Conservation (phyloP, 1,140 invertebrate genomes). For the Drosophila sturtevanti region DNA sequence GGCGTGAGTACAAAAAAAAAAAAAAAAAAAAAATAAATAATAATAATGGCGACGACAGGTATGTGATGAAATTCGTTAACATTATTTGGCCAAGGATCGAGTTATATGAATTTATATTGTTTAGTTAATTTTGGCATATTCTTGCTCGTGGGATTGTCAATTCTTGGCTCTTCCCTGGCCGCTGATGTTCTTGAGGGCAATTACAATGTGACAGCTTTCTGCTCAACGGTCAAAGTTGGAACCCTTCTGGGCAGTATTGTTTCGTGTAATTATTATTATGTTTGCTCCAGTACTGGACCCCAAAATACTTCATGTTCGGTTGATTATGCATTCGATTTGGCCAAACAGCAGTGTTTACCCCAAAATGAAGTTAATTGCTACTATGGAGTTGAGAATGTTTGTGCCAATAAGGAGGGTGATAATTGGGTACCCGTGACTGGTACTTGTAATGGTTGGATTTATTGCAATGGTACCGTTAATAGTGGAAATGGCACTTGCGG, state of each 20-base stretch:
- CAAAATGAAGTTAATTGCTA: conserved; percentile 35
- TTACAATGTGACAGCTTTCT: conserved; percentile 62
- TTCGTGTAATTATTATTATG: conserved; percentile 55
- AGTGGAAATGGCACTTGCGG: conserved; percentile 8
- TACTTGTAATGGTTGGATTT: conserved; percentile 36
- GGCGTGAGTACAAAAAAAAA: background rate
- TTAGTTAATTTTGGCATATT: conserved; percentile 47
- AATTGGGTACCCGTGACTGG: conserved; percentile 34
- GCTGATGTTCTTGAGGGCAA: conserved; percentile 44
- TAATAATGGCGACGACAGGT: conserved; percentile 56
- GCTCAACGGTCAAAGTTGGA: conserved; percentile 29
- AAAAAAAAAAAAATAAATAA: too few species aligned
- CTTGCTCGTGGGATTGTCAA: conserved; percentile 41
- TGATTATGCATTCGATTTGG: conserved; percentile 46
- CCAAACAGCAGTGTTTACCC: conserved; percentile 24
- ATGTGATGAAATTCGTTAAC: conserved; percentile 11
- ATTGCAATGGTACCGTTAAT: background rate
- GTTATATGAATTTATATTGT: background rate
- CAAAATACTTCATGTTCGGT: conserved; percentile 9
- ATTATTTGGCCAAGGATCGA: too few species aligned
- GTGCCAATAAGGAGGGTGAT: background rate
- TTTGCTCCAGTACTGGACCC: conserved; percentile 38
- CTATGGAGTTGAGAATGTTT: conserved; percentile 40
- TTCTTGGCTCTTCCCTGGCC: conserved; percentile 34
- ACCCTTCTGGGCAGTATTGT: conserved; percentile 45